Base-by-base conservation (phyloP, 2,888 invertebrate genomes). In the Oegoconia quadripuncta region DNA sequence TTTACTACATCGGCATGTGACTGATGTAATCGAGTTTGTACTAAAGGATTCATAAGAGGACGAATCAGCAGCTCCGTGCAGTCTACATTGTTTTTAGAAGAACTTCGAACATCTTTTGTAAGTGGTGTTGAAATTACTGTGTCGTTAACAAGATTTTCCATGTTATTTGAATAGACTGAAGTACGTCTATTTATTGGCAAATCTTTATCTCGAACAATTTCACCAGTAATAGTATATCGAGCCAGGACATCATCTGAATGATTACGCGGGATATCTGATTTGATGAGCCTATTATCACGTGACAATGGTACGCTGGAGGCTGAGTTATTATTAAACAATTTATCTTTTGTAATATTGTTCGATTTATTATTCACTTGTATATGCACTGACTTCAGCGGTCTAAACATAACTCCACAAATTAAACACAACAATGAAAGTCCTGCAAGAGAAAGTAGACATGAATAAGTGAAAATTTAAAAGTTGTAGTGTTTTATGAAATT, bases 321-420 rank as follows among this genome's bases (percentile, higher is more conserved):
- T 17, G 17, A 13, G 3, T 17, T 13, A n/a, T 25, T 25, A n/a
- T 15, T 15, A 9, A 22, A 22, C 16, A 3, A 17, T 16, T 17
- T 30, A 6, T n/a, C 22, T 22, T 9, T 7, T 22, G 22, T 22
- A 9, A 22, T n/a, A 22, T 22, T 9, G 1, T 22, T 9, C 9
- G 7, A 7, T 55, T 88, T 78, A 34, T 91, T 89, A 13, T 88
- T 86, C 4, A 92, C 80, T 16, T 90, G 89, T 14, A 93, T 89
- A 46, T 91, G 89, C 2, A 91, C 90, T 0, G 95, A 93, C 54
- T 93, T 91, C 26, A 99, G 89, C 0, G 98, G 98, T 23, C 95
- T 91, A 82, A 96, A 97, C 55, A 97, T 88, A 2, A 91, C 77
- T 0, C 95, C 97, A 62, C 93, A 95, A 12, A 95, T 53, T 0